Conservation (phyloP, 2,113 vertebrate genomes). For the Macrotus californicus region DNA sequence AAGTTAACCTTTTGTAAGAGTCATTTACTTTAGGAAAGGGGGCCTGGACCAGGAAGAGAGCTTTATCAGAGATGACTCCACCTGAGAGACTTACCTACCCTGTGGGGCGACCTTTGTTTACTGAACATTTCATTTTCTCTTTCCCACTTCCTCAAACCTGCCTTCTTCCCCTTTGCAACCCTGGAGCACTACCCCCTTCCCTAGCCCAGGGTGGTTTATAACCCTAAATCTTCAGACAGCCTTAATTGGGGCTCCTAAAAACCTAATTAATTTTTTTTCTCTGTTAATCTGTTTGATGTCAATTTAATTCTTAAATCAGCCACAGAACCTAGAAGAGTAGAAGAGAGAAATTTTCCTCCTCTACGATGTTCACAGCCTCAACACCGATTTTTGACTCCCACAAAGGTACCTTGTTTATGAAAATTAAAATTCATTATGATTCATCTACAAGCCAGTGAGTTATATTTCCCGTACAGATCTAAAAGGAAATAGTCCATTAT, state of each 20-base stretch:
- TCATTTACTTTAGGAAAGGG: not conserved
- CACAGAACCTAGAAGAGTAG: not conserved
- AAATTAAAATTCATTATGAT: not conserved
- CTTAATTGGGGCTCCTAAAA: not conserved
- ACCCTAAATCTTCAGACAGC: not conserved
- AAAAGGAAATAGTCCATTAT: not conserved
- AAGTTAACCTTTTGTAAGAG: not conserved
- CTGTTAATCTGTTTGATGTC: not conserved
- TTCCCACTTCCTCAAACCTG: not conserved
- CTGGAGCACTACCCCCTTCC: not conserved
- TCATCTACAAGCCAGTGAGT: not conserved
- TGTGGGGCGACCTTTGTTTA: not conserved
- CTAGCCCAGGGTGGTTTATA: not conserved
- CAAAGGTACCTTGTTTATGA: not conserved
- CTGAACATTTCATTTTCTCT: not conserved
- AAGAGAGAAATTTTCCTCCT: not conserved
- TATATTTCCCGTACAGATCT: not conserved
- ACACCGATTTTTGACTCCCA: not conserved
- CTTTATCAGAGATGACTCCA: not conserved
- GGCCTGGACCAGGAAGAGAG: not conserved
- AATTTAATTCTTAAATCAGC: not conserved
- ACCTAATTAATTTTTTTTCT: not conserved
- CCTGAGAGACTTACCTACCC: not conserved
- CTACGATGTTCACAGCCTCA: not conserved
- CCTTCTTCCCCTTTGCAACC: not conserved